phyloP scores from a whole-genome alignment of 1,140 invertebrate genomes.

The Apis laboriosa region DNA sequence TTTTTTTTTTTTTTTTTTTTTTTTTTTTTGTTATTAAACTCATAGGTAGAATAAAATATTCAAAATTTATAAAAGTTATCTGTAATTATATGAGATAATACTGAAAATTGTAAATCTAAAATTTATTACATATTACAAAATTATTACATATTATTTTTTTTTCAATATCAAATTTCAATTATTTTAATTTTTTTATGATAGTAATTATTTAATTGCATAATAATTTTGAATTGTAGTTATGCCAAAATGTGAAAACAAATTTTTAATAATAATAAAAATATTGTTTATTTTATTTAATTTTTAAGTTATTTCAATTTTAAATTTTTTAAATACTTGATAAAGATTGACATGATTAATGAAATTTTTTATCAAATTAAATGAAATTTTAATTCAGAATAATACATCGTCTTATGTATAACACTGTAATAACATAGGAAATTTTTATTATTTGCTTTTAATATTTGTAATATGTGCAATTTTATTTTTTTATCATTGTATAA shows the following conservation, averaged over 20 bases:
- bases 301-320: too few species aligned
- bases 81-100: not conserved
- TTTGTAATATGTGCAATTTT: slow-evolving; percentile 47
- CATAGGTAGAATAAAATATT: slow-evolving; percentile 14
- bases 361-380: not conserved
- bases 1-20: not conserved
- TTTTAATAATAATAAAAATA: too few species aligned
- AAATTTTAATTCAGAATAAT: slow-evolving; percentile 10
- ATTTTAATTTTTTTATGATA: slow-evolving; percentile 9
- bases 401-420: slow-evolving; percentile 13
- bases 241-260: not conserved
- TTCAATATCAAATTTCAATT: slow-evolving; percentile 12
- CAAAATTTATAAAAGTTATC: slow-evolving; percentile 27
- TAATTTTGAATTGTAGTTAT: too few species aligned
- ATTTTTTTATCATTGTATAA: slow-evolving; percentile 3
- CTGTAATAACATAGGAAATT: not conserved
- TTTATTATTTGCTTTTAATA: slow-evolving; percentile 37
- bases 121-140: not conserved
- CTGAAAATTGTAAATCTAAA: slow-evolving; percentile 19
- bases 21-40: not conserved
- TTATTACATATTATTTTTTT: not conserved
- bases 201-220: not conserved
- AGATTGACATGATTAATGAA: not conserved
- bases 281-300: too few species aligned
- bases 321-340: not conserved